These are phyloP conservation scores for Heliothis virescens DNA, from an alignment of 1,140 invertebrate genomes.

Conservation along the genomic window DNA sequence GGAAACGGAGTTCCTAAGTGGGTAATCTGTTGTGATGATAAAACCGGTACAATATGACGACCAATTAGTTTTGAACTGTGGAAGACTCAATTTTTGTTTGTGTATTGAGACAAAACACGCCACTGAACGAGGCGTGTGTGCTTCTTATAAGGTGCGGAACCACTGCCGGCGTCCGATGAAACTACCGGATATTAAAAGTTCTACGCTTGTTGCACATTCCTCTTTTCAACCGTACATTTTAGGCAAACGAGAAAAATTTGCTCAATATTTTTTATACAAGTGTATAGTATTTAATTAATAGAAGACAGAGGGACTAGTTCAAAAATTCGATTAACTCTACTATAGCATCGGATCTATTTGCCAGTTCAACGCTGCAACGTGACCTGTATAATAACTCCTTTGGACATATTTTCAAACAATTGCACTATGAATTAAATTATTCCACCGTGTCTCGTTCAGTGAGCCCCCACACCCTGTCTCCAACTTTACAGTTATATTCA, in stretches of 20 bases:
- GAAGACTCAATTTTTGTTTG: conserved; percentile 46
- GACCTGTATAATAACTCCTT: no score
- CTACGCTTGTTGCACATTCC: no score
- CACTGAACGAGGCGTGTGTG: not conserved
- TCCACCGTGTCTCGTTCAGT: not conserved
- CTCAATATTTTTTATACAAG: no score
- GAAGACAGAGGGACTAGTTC: no score
- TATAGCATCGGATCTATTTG: no score
- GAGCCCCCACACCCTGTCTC: conserved; percentile 36
- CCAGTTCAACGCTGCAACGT: no score
- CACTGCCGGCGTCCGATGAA: not conserved
- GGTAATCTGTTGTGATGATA: conserved; percentile 46
- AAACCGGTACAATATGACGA: conserved; percentile 35
- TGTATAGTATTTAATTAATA: no score
- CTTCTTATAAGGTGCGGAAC: not conserved
- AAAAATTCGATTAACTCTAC: no score
- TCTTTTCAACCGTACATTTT: not conserved
- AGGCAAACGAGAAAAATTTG: not conserved
- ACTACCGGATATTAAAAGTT: not conserved
- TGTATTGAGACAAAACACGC: conserved; percentile 11
- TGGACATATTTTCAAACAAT: no score
- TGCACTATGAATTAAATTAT: not conserved
- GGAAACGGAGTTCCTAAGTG: conserved; percentile 50
- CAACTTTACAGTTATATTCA: conserved; percentile 51
- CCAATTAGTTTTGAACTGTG: conserved; percentile 52